Evolutionary conservation across 1,140 invertebrate genomes (phyloP), one percentile per base, ranked within the genome.

Genomic region (Drepana arcuata): DNA sequence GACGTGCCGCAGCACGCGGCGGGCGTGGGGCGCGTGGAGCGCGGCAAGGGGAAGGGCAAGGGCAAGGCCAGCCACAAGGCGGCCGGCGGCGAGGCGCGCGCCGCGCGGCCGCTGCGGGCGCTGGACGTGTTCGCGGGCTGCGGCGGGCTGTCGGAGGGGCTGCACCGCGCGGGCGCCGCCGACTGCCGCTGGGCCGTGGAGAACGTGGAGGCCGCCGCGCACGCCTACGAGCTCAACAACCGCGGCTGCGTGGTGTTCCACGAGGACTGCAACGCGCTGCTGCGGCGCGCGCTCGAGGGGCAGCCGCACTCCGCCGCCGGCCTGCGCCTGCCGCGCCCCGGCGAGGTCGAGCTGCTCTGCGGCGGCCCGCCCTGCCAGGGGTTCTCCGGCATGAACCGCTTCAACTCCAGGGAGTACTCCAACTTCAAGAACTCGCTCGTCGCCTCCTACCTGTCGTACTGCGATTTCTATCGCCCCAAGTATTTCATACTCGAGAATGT

Each of bases 291-390:
- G 1, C 88, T 93, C 71, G 75, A 86, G 23, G 90, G 83, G 1
- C 69, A 57, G 1, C 61, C 62, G 2, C 74, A 80, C 37, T 72
- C 74, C 29, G 56, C 45, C 0, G 46, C 57, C 1, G 89, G 89
- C 2, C 87, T 92, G 62, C 82, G 72, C 7, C 75, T 95, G 21
- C 94, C 95, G 1, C 71, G 87, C 59, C 91, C 89, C 62, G 92
- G 93, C 3, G 92, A 95, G 40, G 93, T 96, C 1, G 93, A 96
- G 51, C 64, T 96, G 23, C 64, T 96, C 2, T 93, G 93, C 65
- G 95, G 94, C 21, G 94, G 94, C 2, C 94, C 94, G n/a, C 94
- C 94, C 1, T 96, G 94, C 69, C 95, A 96, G 81, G 94, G 94
- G 0, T 96, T 95, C 71, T 94, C 91, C 44, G 92, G 92, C 14